Evolutionary conservation across 2,797 vertebrate genomes (phyloP).

Genomic region (Tragelaphus eurycerus): DNA sequence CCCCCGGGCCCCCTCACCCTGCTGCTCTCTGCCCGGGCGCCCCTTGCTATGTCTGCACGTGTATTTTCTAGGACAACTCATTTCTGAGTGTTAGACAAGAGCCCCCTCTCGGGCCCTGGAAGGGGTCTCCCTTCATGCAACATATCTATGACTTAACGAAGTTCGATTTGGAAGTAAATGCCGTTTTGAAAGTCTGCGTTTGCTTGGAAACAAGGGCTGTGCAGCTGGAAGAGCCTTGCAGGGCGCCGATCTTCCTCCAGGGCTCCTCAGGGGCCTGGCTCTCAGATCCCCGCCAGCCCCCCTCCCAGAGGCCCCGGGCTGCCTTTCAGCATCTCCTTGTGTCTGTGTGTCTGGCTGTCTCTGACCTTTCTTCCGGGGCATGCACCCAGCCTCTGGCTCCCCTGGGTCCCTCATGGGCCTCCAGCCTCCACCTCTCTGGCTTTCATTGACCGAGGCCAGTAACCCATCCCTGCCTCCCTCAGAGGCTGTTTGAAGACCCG

Average conservation of each 20-base stretch:
- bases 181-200: neutral
- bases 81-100: neutral
- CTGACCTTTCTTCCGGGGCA: accelerated
- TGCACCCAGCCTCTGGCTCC: neutral
- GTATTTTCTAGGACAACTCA: neutral
- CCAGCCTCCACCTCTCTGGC: accelerated
- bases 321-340: accelerated
- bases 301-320: accelerated
- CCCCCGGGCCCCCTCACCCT: neutral
- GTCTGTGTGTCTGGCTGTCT: neutral
- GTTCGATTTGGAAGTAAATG: neutral
- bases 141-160: accelerated
- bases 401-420: accelerated
- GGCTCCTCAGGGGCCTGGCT: accelerated
- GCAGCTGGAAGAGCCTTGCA: accelerated
- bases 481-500: accelerated
- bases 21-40: accelerated
- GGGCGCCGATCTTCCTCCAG: neutral
- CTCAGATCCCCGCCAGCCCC: neutral
- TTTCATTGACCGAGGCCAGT: accelerated
- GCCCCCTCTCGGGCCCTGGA: neutral
- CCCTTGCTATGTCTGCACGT: accelerated
- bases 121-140: neutral
- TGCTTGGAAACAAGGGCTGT: neutral
- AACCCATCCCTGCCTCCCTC: accelerated